These are phyloP conservation scores for Apeira syringaria DNA, from an alignment of 2,888 invertebrate genomes.

Conservation along the genomic window DNA sequence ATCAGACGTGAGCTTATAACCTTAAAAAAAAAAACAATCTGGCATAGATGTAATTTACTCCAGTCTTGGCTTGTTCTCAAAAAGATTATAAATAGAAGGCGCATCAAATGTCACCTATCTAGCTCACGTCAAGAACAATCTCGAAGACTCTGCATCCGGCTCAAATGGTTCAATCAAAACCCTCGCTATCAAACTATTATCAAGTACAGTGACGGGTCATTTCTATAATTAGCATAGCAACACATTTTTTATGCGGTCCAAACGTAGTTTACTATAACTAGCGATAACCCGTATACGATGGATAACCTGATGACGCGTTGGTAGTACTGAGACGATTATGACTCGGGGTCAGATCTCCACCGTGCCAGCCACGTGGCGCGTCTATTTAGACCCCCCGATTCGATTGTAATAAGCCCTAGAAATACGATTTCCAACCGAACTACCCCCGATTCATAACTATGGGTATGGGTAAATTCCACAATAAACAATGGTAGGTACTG, in stretches of 20 bases:
- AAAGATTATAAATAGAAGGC: too few relatives aligned
- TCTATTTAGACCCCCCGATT: too few relatives aligned
- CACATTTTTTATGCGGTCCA: slow-evolving; percentile 11
- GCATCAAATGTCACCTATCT: background rate
- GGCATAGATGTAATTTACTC: background rate
- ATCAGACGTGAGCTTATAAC: too few relatives aligned
- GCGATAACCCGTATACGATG: slow-evolving; percentile 20
- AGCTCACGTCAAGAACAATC: background rate
- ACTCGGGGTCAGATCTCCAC: slow-evolving; percentile 5
- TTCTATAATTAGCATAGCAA: slow-evolving; percentile 24
- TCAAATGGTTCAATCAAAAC: slow-evolving; percentile 1
- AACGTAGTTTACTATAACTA: slow-evolving; percentile 41
- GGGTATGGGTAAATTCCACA: too few relatives aligned
- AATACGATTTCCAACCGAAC: too few relatives aligned
- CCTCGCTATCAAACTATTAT: slow-evolving; percentile 2
- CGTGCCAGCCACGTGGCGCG: background rate
- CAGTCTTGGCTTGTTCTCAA: background rate
- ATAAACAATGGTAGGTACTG: too few relatives aligned
- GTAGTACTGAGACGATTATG: slow-evolving; percentile 4
- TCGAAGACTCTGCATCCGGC: background rate
- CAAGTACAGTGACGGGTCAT: slow-evolving; percentile 1
- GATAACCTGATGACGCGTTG: slow-evolving; percentile 35
- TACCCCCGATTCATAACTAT: too few relatives aligned
- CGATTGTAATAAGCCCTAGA: too few relatives aligned
- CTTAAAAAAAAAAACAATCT: too few relatives aligned